Evolutionary conservation across 2,113 vertebrate genomes (phyloP), one percentile per base, ranked within the genome.

Genomic region (Tricholaema leucomelas): DNA sequence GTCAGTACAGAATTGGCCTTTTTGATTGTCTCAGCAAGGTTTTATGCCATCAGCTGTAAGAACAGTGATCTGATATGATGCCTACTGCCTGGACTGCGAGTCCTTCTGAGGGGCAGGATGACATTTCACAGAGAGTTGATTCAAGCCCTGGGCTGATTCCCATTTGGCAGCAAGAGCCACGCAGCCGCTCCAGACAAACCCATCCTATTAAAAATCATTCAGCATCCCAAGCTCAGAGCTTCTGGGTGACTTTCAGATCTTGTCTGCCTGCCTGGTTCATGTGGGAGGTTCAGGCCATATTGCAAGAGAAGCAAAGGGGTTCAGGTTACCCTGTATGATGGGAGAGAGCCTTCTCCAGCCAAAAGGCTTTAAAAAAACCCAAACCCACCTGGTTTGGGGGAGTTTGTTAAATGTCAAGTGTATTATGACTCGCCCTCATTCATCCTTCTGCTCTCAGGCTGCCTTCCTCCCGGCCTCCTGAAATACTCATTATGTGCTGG

Each of bases 341-440:
- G 75, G 86, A 69, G 56, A 93, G 89, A 91, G 91, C 75, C 74
- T 93, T 60, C 76, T 82, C 56, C 58, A 93, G 92, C 89, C 87
- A 92, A 93, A 61, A 77, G 21, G n/a, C 59, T 85, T 64, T 12
- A 7, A 42, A 72, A 73, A 46, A 84, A 81, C 13, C 40, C 14
- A 79, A 79, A 80, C 44, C 64, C 88, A 94, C 66, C 63, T 88
- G 56, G 15, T 55, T 94, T 94, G 82, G 40, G 75, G 93, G 78
- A 70, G 70, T 93, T 90, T 93, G 25, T 60, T 48, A 71, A 95
- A 93, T 96, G 92, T 89, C 93, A 93, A 92, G 87, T 74, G 56
- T 77, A 64, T 92, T 93, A 85, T 96, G 95, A 96, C 81, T 96
- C 92, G 93, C 58, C 72, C 87, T 92, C 94, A 93, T 94, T 94